A percentile compares a stretch with the other conserved stretches of the same genome.
Conservation (phyloP, 2,113 vertebrate genomes). For the Rostratula benghalensis region DNA sequence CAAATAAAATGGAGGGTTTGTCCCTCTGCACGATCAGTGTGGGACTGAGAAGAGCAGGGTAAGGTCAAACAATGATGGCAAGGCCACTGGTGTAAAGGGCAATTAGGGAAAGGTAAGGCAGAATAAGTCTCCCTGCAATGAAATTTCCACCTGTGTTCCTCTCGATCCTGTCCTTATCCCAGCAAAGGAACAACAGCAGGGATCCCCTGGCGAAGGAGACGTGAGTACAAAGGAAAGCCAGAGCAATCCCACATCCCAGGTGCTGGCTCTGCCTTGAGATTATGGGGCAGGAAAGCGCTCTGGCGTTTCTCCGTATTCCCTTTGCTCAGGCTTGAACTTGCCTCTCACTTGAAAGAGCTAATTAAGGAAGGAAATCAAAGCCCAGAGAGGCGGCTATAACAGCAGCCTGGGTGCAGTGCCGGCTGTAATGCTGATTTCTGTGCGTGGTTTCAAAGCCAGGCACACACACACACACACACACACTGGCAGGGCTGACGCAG, state of each 20-base stretch:
- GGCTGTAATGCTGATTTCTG: background rate
- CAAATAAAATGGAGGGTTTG: background rate
- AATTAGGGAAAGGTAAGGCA: background rate
- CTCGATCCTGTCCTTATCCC: background rate
- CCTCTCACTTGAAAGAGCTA: slow-evolving; percentile 72
- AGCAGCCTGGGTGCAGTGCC: background rate
- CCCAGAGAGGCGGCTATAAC: slow-evolving; percentile 33
- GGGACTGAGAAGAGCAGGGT: background rate
- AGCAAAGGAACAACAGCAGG: background rate
- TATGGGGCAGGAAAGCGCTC: background rate
- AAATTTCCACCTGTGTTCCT: background rate
- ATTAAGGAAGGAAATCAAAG: slow-evolving; percentile 76
- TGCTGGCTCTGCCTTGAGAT: background rate
- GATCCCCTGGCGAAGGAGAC: background rate
- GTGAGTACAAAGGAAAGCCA: background rate
- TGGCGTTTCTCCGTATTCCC: slow-evolving; percentile 11
- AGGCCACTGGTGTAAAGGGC: background rate
- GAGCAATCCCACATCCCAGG: background rate
- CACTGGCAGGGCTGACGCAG: background rate
- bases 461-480: accelerated
- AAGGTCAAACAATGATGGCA: background rate
- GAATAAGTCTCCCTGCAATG: background rate
- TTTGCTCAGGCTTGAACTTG: slow-evolving; percentile 55
- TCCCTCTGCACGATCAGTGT: accelerated
- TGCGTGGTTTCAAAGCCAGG: slow-evolving; percentile 18